Evolutionary conservation across 2,888 invertebrate genomes (phyloP).

Genomic region (Argyresthia goedartella): DNA sequence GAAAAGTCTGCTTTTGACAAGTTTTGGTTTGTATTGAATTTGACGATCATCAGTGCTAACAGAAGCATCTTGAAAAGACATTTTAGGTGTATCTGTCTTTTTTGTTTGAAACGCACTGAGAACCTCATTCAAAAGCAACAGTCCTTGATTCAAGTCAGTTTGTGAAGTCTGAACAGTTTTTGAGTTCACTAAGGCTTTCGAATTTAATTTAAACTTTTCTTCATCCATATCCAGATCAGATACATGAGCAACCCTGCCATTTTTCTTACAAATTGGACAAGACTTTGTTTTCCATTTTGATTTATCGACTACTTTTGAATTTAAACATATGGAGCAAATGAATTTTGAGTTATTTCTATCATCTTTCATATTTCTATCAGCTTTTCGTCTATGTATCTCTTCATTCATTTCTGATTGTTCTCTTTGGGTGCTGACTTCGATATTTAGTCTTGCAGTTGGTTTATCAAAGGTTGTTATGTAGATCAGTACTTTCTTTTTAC

Average conservation of each 20-base stretch:
- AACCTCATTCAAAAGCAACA: constrained; percentile 49
- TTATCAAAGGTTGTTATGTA: too few relatives aligned
- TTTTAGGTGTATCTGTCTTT: constrained; percentile 18
- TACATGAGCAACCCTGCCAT: not conserved
- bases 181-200: constrained; percentile 6
- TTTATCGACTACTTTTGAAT: constrained; percentile 10
- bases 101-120: constrained; percentile 47
- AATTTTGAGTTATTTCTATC: constrained; percentile 17
- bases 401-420: constrained; percentile 4
- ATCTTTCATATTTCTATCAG: too few relatives aligned
- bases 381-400: constrained; percentile 12
- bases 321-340: constrained; percentile 44
- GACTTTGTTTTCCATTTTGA: not conserved
- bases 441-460: too few relatives aligned
- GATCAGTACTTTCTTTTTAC: too few relatives aligned
- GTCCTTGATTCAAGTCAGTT: constrained; percentile 29
- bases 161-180: constrained; percentile 37
- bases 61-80: not conserved
- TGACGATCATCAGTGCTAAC: not conserved
- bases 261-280: not conserved
- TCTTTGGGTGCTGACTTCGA: not conserved
- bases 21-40: constrained; percentile 11
- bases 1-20: constrained; percentile 29
- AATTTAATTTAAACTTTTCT: not conserved
- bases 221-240: not conserved